phyloP scores from a whole-genome alignment of 2,113 vertebrate genomes.

The Dendropsophus ebraccatus region DNA sequence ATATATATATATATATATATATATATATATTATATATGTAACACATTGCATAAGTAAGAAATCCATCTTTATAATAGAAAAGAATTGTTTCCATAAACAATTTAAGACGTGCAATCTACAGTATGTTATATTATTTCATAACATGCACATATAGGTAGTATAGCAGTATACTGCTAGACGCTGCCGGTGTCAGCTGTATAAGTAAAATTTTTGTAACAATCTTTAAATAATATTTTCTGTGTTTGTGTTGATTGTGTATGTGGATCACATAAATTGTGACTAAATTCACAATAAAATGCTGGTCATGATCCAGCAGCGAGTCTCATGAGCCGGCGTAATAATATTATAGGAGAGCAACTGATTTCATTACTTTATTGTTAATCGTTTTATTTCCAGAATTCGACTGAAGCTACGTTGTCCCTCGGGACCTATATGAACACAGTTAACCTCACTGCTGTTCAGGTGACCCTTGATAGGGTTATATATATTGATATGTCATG shows the following conservation, averaged over 20 bases:
- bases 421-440: slow-evolving; percentile 1
- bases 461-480: background rate
- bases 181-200: background rate
- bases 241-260: slow-evolving; percentile 6
- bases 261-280: slow-evolving; percentile 14
- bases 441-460: slow-evolving; percentile 1
- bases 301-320: slow-evolving; percentile 37
- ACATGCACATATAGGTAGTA: too few species aligned
- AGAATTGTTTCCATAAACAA: too few species aligned
- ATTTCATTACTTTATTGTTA: slow-evolving; percentile 52
- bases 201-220: slow-evolving; percentile 1
- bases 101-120: too few species aligned
- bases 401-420: slow-evolving; percentile 2
- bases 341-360: slow-evolving; percentile 43
- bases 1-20: too few species aligned
- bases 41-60: too few species aligned
- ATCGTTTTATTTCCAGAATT: slow-evolving; percentile 44
- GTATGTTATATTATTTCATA: too few species aligned
- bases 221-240: background rate
- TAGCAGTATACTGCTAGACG: too few species aligned
- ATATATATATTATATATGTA: too few species aligned
- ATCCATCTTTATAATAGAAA: background rate
- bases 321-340: slow-evolving; percentile 44
- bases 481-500: background rate
- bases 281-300: slow-evolving; percentile 41